Evolutionary conservation across 2,888 invertebrate species (phyloP), one percentile per base, ranked within the genome.

Genomic region (Harpalus rubripes): DNA sequence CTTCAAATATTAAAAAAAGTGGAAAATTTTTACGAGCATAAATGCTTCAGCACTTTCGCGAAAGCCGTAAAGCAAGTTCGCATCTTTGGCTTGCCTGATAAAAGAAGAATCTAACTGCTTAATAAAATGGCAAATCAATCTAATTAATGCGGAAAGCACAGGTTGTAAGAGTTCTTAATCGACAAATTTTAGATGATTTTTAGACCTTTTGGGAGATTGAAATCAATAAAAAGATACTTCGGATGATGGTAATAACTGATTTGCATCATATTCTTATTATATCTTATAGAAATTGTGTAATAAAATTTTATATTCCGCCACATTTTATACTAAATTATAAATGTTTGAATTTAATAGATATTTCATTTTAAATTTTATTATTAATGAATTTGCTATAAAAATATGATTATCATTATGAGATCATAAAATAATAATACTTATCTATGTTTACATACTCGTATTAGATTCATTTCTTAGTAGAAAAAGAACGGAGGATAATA

Each of bases 51-150:
- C 74, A 83, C 58, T 76, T 59, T 59, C 74, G n/a, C 58, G 56
- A 58, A 74, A 72, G 72, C 61, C 18, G 44, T 76, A 83, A 83
- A 83, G 59, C 76, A 83, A 83, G 18, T 76, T 83, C 58, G 74
- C 52, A 76, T 32, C 32, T 26, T 10, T 5, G 59, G 83, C 83
- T 41, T 83, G 56, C 65, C 7, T 65, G 65, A 63, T 63, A 82
- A 74, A 26, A 82, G 58, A 56, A 12, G 8, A 83, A 83, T 72
- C 74, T 41, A 68, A 68, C 72, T 56, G 82, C 72, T 82, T 58
- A 72, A 82, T 82, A 82, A 82, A 82, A 83, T 61, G 6, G 56
- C 52, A 59, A 83, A 83, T 83, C 83, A 83, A 83, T 83, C 83
- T 76, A 74, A 83, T 83, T 83, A 76, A 74, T 83, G 58, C 76